A percentile compares a stretch with the other conserved stretches of the same genome.
phyloP scores from a whole-genome alignment of 2,888 invertebrate species.

The Drosophila melanosoma region DNA sequence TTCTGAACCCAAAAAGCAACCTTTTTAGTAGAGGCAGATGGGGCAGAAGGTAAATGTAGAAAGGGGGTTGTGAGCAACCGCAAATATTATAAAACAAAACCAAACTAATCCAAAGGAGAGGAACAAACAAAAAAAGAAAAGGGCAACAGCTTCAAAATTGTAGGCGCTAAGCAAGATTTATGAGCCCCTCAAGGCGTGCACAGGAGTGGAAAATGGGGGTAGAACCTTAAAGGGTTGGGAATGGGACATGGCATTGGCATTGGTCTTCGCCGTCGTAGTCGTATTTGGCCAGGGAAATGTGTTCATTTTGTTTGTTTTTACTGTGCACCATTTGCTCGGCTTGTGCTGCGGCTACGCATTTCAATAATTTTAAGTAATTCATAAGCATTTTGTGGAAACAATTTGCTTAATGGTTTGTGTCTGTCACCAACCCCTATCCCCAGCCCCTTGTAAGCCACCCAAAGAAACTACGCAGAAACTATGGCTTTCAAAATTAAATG shows the following conservation, averaged over 20 bases:
- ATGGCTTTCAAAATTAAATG: background rate
- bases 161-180: conserved; percentile 74
- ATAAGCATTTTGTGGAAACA: conserved; percentile 60
- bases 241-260: conserved; percentile 60
- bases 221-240: background rate
- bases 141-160: conserved; percentile 32
- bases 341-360: conserved; percentile 54
- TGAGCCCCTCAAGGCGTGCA: conserved; percentile 59
- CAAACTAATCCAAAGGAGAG: conserved; percentile 11
- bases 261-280: conserved; percentile 10
- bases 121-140: conserved; percentile 25
- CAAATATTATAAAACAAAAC: conserved; percentile 41
- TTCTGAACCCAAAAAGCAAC: conserved; percentile 13
- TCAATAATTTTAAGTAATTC: conserved; percentile 76
- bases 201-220: background rate
- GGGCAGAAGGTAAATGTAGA: background rate
- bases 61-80: conserved; percentile 39
- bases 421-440: background rate
- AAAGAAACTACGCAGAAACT: conserved; percentile 21
- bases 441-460: background rate
- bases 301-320: conserved; percentile 65
- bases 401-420: conserved; percentile 71
- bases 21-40: conserved; percentile 3
- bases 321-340: conserved; percentile 46
- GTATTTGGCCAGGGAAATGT: conserved; percentile 45